phyloP scores from a whole-genome alignment of 2,888 invertebrate genomes.

The Seladonia tumulorum region DNA sequence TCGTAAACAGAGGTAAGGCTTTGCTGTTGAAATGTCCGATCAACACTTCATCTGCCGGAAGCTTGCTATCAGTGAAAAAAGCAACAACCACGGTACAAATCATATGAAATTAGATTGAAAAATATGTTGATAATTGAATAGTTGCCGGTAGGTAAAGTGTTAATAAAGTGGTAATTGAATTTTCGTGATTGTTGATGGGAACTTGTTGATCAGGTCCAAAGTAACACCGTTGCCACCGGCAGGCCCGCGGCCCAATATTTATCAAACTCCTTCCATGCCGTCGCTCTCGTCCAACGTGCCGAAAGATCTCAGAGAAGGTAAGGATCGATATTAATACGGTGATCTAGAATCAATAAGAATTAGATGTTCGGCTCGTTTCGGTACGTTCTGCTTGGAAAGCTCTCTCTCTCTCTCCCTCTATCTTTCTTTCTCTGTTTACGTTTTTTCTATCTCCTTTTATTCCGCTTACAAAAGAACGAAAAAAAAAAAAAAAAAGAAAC shows the following conservation, averaged over 20 bases:
- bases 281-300: slow-evolving; percentile 79
- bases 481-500: slow-evolving; percentile 10
- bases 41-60: too few relatives aligned
- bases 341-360: slow-evolving; percentile 12
- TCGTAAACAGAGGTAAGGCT: slow-evolving; percentile 81
- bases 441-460: slow-evolving; percentile 49
- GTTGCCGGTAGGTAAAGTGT: too few relatives aligned
- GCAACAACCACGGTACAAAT: too few relatives aligned
- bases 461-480: slow-evolving; percentile 58
- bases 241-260: slow-evolving; percentile 78
- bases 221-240: slow-evolving; percentile 79
- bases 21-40: not conserved
- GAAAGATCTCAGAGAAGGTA: slow-evolving; percentile 83
- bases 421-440: slow-evolving; percentile 31
- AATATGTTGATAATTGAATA: too few relatives aligned
- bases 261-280: slow-evolving; percentile 81
- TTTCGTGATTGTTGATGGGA: not conserved
- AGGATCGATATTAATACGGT: slow-evolving; percentile 29
- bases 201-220: slow-evolving; percentile 78
- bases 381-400: slow-evolving; percentile 60
- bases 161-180: not conserved
- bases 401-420: slow-evolving; percentile 14
- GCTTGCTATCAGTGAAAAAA: too few relatives aligned
- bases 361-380: slow-evolving; percentile 55
- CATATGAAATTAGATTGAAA: too few relatives aligned